These are phyloP conservation scores for Nasonia vitripennis DNA, from an alignment of 1,140 invertebrate genomes.

Conservation along the genomic window DNA sequence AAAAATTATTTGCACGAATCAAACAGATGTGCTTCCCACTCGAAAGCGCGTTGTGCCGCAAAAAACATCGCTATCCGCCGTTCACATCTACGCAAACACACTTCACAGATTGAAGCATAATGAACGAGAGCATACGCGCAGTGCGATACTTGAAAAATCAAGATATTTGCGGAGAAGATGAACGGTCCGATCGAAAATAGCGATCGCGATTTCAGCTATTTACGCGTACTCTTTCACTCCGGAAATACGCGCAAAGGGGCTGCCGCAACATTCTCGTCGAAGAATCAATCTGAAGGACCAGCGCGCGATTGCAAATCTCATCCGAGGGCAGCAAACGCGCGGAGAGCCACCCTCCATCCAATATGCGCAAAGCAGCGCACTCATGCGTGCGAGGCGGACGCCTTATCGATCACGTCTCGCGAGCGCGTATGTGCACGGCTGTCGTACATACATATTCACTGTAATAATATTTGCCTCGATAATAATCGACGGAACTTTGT, in stretches of 20 bases:
- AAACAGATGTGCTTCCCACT: constrained; percentile 6
- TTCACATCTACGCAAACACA: background rate
- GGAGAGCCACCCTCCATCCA: background rate
- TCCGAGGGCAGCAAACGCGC: background rate
- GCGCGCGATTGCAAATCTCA: constrained; percentile 10
- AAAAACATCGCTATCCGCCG: background rate
- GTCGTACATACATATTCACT: background rate
- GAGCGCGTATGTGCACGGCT: too few species aligned
- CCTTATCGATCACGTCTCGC: constrained; percentile 32
- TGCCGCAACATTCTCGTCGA: background rate
- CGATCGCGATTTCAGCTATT: background rate
- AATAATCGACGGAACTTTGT: constrained; percentile 32
- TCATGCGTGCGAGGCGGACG: background rate
- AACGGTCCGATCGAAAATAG: background rate
- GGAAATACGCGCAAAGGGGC: background rate
- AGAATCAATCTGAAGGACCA: background rate
- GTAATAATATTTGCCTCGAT: constrained; percentile 43
- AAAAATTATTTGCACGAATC: background rate
- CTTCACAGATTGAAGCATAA: background rate
- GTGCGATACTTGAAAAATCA: constrained; percentile 20
- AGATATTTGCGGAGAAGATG: constrained; percentile 13
- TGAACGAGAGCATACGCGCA: background rate
- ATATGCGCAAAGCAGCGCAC: background rate
- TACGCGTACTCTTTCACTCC: background rate
- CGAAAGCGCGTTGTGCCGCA: background rate